Base-by-base conservation (phyloP, 2,888 invertebrate genomes). In the Stenolophus ochropezus region DNA sequence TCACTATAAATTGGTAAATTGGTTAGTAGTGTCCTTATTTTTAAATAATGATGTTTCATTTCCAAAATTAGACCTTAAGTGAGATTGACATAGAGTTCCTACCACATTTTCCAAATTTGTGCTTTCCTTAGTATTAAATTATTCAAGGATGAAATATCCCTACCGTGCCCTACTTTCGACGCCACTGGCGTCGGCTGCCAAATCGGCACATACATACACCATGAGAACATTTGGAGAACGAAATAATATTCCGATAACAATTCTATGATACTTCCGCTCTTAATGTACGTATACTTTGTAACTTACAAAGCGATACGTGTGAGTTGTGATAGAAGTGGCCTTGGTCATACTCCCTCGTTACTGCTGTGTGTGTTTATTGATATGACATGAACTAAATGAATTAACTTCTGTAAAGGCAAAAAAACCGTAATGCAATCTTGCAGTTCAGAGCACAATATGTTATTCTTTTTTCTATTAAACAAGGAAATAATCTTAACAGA, bases 191-290 rank as follows among this genome's bases (percentile, higher is more conserved):
- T 61, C 61, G 23, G 25, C 1, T 42, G 33, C 8, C 33, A 2
- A 25, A n/a, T 61, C 61, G 61, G 61, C n/a, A 61, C 61, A 27
- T 61, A 14, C 61, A 25, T 61, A 25, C 61, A n/a, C n/a, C 51
- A 8, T 51, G 61, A 61, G 61, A 56, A 56, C 56, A 56, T 20
- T 56, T 4, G 61, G 69, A 69, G 33, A 47, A 49, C 74, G 74
- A 75, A 49, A 53, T 75, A 53, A 51, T 73, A 73, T 73, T 18
- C 69, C 53, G 74, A 75, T 75, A 75, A 75, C 74, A 75, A 6
- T 49, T 53, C 23, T 74, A 73, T 73, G 49, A 73, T 20, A 53
- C 25, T 51, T 75, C 74, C 74, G 74, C n/a, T 73, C 8, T 47
- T 49, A 47, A 25, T 51, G 18, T 69, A 18, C 42, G 42, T 33